Percentiles rank a stretch among this genome's conserved stretches.
phyloP scores from a whole-genome alignment of 2,888 invertebrate genomes.

The Sesia apiformis region DNA sequence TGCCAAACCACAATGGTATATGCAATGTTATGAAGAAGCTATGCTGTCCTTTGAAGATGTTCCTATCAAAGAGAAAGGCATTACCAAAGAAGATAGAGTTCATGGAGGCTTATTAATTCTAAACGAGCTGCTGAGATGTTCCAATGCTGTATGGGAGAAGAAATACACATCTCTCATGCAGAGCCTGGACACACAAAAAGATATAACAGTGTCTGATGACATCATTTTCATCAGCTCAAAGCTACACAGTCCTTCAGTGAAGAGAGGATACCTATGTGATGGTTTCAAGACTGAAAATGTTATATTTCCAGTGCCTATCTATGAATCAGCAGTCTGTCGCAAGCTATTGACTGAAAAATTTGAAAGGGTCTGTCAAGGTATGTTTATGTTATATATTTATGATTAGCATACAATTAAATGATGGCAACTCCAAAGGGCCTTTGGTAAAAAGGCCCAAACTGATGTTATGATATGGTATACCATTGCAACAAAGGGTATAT shows the following conservation, averaged over 20 bases:
- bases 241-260: constrained; percentile 74
- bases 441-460: neutral
- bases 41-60: constrained; percentile 84
- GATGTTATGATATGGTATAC: neutral
- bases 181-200: constrained; percentile 63
- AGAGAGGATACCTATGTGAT: constrained; percentile 65
- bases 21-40: constrained; percentile 94
- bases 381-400: constrained; percentile 1
- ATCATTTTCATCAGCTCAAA: constrained; percentile 75
- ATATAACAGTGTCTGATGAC: constrained; percentile 65
- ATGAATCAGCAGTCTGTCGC: constrained; percentile 91
- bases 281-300: constrained; percentile 68
- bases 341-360: constrained; percentile 88
- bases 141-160: constrained; percentile 90
- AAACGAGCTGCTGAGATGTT: constrained; percentile 93
- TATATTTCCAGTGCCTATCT: constrained; percentile 74
- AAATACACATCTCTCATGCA: constrained; percentile 84
- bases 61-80: constrained; percentile 80
- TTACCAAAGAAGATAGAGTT: constrained; percentile 90
- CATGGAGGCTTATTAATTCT: constrained; percentile 94
- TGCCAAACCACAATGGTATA: constrained; percentile 92
- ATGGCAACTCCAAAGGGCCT: neutral
- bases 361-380: constrained; percentile 82
- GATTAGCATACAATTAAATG: neutral
- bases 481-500: too few species aligned